phyloP scores from a whole-genome alignment of 2,888 invertebrate genomes.

The Drosophila nigricruria region DNA sequence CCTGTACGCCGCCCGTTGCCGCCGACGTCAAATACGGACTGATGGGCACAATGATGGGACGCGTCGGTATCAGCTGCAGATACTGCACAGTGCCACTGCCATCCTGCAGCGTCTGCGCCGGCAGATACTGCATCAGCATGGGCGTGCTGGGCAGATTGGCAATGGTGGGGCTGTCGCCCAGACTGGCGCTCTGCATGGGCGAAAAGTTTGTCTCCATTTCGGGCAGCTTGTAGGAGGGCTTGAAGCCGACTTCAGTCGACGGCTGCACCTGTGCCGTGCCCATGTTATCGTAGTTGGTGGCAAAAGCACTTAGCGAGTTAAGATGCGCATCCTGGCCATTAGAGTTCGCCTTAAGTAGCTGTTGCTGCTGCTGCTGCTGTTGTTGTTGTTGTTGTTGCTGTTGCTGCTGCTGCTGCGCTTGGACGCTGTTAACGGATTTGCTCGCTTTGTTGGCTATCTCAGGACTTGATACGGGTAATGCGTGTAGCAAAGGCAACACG shows the following conservation, averaged over 20 bases:
- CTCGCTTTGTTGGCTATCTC: slow-evolving; percentile 73
- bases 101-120: slow-evolving; percentile 75
- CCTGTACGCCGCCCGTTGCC: slow-evolving; percentile 9
- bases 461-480: slow-evolving; percentile 75
- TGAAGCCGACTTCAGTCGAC: slow-evolving; percentile 55
- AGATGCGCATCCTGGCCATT: slow-evolving; percentile 75
- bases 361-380: slow-evolving; percentile 46
- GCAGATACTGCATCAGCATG: slow-evolving; percentile 84
- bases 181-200: slow-evolving; percentile 72
- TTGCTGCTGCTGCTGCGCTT: slow-evolving; percentile 40
- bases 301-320: slow-evolving; percentile 82
- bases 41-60: slow-evolving; percentile 84
- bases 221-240: slow-evolving; percentile 81
- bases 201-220: slow-evolving; percentile 83
- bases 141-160: slow-evolving; percentile 73
- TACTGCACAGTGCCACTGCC: slow-evolving; percentile 83
- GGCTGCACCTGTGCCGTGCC: slow-evolving; percentile 40
- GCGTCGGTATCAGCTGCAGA: slow-evolving; percentile 84
- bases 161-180: slow-evolving; percentile 41
- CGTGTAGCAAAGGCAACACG: slow-evolving; percentile 45
- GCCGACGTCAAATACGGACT: slow-evolving; percentile 73
- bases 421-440: slow-evolving; percentile 59
- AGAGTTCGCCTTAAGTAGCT: slow-evolving; percentile 28
- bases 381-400: slow-evolving; percentile 41
- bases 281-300: slow-evolving; percentile 77